Base-by-base conservation (phyloP, 2,888 invertebrate species). In the Auanema sp. region DNA sequence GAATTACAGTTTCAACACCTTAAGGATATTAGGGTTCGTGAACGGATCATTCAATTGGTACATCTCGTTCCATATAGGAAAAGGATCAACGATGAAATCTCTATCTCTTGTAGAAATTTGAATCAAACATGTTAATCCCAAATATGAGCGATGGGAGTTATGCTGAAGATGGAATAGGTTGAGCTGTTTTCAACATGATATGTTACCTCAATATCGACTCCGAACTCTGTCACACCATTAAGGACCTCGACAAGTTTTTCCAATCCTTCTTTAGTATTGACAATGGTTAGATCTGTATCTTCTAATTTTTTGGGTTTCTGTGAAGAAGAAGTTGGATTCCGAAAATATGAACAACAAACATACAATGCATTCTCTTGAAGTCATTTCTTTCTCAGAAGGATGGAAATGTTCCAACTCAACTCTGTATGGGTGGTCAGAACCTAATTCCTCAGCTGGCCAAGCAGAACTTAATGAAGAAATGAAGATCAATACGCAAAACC, bases 111-210 rank as follows among this genome's bases (percentile, higher is more conserved):
- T 87, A 0, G 95, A 92, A 76, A 98, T 91, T 87, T 98, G 97
- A 85, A 98, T 90, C 1, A 98, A 87, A 84, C 97, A 98, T 0
- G 96, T 93, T 60, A 97, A 89, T 0, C 97, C 98, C 87, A 91
- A 91, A 84, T 91, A 98, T 0, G 91, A 90, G 8, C 96, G 88
- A 83, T 92, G 94, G 0, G 91, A 90, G 85, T 98, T 95, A 85
- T 95, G 93, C 87, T 89, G 83, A 40, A 86, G 6, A n/a, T 52
- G 18, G n/a, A n/a, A n/a, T n/a, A n/a, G n/a, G n/a, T n/a, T n/a
- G n/a, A n/a, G n/a, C n/a, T n/a, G 33, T 33, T 8, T 8, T 8
- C 3, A 33, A 33, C 1, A 50, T 14, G 3, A 14, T 14, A 16
- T n/a, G 14, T 16, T 33, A 75, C 75, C 84, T 88, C 88, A 56